These are phyloP conservation scores for Brachyptera risi DNA, from an alignment of 2,888 invertebrate genomes.

Conservation along the genomic window DNA sequence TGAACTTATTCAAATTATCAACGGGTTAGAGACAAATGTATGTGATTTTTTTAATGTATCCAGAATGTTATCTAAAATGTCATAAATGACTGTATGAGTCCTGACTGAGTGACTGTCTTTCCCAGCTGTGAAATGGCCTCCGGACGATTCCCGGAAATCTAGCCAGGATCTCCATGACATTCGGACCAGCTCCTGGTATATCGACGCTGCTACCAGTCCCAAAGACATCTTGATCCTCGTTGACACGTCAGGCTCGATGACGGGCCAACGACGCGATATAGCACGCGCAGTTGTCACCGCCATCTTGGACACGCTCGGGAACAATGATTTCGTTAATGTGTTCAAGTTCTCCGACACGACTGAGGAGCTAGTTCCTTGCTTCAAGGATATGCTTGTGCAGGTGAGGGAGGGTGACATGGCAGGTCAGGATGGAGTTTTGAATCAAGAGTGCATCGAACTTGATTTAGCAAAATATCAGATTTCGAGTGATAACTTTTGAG, in stretches of 20 bases:
- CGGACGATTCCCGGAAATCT: constrained; percentile 57
- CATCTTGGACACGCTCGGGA: constrained; percentile 90
- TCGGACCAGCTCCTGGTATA: constrained; percentile 53
- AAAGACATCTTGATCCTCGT: constrained; percentile 83
- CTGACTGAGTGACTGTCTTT: not conserved
- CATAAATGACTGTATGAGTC: too few species aligned
- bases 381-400: constrained; percentile 84
- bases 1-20: too few species aligned
- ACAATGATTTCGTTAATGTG: constrained; percentile 96
- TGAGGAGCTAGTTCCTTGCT: constrained; percentile 83
- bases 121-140: constrained; percentile 48
- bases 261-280: constrained; percentile 73
- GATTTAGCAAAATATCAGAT: too few species aligned
- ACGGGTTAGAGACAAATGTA: too few species aligned
- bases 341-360: constrained; percentile 83
- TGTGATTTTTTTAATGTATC: too few species aligned
- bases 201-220: constrained; percentile 56
- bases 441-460: too few species aligned
- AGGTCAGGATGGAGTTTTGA: not conserved
- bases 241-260: constrained; percentile 87
- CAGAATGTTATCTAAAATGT: too few species aligned
- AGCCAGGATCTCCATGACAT: constrained; percentile 56
- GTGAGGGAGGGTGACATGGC: constrained; percentile 51
- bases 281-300: constrained; percentile 85
- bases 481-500: too few species aligned